These are phyloP conservation scores for Hybognathus amarus DNA, from an alignment of 2,797 vertebrate species.

Conservation along the genomic window DNA sequence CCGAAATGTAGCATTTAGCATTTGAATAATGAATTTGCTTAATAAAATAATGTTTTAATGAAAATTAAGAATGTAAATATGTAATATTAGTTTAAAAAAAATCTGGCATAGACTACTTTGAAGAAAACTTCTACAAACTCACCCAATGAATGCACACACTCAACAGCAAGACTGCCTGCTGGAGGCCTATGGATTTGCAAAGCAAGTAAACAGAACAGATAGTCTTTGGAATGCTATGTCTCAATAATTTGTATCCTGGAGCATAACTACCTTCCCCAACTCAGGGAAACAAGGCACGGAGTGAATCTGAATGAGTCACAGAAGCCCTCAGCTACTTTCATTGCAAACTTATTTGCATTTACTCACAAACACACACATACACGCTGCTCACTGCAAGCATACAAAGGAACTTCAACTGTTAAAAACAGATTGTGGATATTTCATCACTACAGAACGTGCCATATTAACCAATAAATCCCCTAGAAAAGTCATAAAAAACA, in stretches of 20 bases:
- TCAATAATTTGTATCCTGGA: constrained; percentile 53
- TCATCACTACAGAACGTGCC: neutral
- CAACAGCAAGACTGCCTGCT: constrained; percentile 34
- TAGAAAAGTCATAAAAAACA: neutral
- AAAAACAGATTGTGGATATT: neutral
- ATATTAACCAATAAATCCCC: neutral
- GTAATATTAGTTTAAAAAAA: neutral
- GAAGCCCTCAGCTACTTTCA: constrained; percentile 44
- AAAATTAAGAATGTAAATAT: too few relatives aligned
- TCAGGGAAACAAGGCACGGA: constrained; percentile 22
- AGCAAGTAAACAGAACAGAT: constrained; percentile 38
- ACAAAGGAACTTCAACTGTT: neutral
- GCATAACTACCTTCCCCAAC: constrained; percentile 33
- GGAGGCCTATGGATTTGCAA: constrained; percentile 47
- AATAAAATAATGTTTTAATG: neutral
- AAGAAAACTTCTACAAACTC: constrained; percentile 30
- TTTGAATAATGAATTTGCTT: neutral
- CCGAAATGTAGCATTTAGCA: neutral
- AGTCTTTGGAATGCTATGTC: constrained; percentile 49
- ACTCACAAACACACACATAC: constrained; percentile 35
- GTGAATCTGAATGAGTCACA: constrained; percentile 54
- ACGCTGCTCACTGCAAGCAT: constrained; percentile 19
- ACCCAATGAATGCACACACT: neutral
- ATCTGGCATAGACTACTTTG: constrained; percentile 21
- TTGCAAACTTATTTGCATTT: constrained; percentile 34